Conservation (phyloP, 2,797 vertebrate genomes). For the Sebastolobus alascanus region DNA sequence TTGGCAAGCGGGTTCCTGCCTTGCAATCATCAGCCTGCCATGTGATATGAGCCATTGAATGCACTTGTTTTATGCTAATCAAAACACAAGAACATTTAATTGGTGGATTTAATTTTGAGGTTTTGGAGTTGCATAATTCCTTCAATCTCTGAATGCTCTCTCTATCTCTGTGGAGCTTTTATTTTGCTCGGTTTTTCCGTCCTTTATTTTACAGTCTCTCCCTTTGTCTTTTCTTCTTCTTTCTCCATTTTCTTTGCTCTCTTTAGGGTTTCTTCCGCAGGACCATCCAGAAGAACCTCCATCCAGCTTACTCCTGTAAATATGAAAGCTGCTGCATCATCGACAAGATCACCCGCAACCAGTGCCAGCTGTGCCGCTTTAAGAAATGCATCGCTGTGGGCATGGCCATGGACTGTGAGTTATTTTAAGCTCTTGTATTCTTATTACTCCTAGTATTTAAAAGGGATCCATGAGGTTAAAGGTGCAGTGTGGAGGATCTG, state of each 20-base stretch:
- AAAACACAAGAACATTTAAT: constrained; percentile 31
- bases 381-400: constrained; percentile 97
- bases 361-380: constrained; percentile 98
- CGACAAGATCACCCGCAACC: constrained; percentile 98
- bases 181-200: background rate
- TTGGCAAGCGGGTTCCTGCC: background rate
- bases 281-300: constrained; percentile 98
- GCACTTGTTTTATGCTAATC: constrained; percentile 37
- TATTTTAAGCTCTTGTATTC: background rate
- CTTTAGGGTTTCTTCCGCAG: constrained; percentile 95
- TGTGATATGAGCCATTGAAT: constrained; percentile 38
- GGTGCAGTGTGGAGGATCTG: background rate
- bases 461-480: background rate
- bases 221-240: background rate
- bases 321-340: constrained; percentile 97
- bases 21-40: constrained; percentile 37
- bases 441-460: background rate
- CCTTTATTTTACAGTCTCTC: background rate
- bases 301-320: constrained; percentile 97
- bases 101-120: constrained; percentile 23
- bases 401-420: constrained; percentile 99
- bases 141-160: background rate
- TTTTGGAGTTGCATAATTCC: background rate
- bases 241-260: background rate
- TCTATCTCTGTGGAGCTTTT: background rate